Conservation (phyloP, 2,797 vertebrate species). For the Chelonia mydas region DNA sequence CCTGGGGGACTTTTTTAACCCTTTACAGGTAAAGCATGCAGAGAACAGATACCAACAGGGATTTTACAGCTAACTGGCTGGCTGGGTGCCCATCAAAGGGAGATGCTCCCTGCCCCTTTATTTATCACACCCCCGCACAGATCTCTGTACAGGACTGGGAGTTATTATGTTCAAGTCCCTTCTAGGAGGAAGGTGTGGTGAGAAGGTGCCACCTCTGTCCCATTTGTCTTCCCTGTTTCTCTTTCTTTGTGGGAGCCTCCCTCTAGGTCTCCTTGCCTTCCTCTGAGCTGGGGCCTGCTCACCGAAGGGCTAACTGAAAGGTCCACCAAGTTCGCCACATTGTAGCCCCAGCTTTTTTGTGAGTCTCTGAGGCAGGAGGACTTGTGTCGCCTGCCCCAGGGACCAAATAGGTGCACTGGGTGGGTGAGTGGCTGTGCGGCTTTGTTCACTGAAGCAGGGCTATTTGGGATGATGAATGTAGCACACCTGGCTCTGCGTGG, state of each 20-base stretch:
- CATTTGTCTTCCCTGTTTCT: accelerated
- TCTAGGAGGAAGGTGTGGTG: not conserved
- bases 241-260: not conserved
- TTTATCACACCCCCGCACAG: too few relatives aligned
- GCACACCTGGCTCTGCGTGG: not conserved
- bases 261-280: not conserved
- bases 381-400: not conserved
- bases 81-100: too few relatives aligned
- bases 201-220: not conserved
- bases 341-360: not conserved
- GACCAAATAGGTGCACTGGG: not conserved
- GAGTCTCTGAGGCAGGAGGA: not conserved
- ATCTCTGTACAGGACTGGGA: not conserved
- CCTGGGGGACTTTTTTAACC: too few relatives aligned
- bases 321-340: not conserved
- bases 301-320: not conserved
- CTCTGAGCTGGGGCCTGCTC: not conserved
- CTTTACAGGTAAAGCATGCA: too few relatives aligned
- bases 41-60: too few relatives aligned
- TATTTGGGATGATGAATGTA: not conserved
- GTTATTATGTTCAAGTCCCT: accelerated
- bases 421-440: not conserved
- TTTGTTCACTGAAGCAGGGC: not conserved
- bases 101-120: too few relatives aligned
- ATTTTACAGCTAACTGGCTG: too few relatives aligned